Conservation (phyloP, 2,888 invertebrate species). For the Macrophya annulata region DNA sequence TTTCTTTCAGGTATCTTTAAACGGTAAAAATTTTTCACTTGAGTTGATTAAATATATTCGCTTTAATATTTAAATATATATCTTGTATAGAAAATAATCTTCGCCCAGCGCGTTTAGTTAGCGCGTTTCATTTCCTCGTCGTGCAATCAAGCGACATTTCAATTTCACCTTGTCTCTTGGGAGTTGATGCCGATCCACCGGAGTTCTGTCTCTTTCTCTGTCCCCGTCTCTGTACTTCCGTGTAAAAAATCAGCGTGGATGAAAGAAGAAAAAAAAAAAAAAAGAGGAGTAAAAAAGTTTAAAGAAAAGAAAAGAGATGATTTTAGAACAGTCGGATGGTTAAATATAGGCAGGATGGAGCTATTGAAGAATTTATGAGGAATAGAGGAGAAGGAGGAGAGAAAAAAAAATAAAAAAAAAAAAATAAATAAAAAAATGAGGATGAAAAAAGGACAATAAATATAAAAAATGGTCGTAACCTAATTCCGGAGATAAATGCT, state of each 20-base stretch:
- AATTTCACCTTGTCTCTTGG: slow-evolving; percentile 39
- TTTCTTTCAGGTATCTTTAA: neutral
- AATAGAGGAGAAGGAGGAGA: slow-evolving; percentile 58
- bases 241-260: neutral
- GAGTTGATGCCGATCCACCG: slow-evolving; percentile 24
- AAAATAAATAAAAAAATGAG: slow-evolving; percentile 18
- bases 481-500: slow-evolving; percentile 76
- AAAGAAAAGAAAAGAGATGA: neutral
- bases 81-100: slow-evolving; percentile 1
- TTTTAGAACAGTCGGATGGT: neutral
- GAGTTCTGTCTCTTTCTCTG: neutral
- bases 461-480: slow-evolving; percentile 70
- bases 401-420: slow-evolving; percentile 46
- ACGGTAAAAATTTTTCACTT: neutral
- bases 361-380: slow-evolving; percentile 18
- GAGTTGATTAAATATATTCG: slow-evolving; percentile 35
- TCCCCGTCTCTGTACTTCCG: neutral
- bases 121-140: slow-evolving; percentile 8
- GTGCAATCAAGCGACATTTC: slow-evolving; percentile 43
- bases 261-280: too few relatives aligned
- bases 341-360: neutral
- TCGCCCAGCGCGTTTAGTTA: neutral
- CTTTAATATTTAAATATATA: neutral
- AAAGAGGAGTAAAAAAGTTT: neutral
- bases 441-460: slow-evolving; percentile 11